Evolutionary conservation across 2,797 vertebrate genomes (phyloP), one percentile per base, ranked within the genome.

Genomic region (Microctenopoma lineatum): DNA sequence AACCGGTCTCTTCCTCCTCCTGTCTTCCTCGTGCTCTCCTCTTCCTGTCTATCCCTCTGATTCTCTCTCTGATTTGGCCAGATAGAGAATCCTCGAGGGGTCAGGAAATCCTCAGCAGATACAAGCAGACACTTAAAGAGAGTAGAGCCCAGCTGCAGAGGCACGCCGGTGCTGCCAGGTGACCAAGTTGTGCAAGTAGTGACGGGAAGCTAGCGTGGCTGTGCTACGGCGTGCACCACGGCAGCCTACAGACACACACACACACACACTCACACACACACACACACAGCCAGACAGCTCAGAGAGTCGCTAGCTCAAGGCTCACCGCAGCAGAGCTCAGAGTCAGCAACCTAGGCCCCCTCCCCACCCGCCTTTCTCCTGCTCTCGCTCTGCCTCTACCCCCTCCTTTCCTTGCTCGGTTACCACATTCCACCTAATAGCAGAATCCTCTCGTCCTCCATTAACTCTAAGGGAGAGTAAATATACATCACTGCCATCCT

Each of bases 371-470:
- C 52, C 73, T 62, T 73, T 46, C 51, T 73, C 77, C 29, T 59
- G 51, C 77, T 67, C 77, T 80, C 32, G 14, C 60, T 71, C 84
- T 76, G 63, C 75, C 68, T 73, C 66, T 65, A 18, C 74, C 77
- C 63, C 83, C 85, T 85, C 82, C 83, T 66, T 77, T 81, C 69
- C 73, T 74, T 60, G 39, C 62, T 58, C 68, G 59, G 71, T 89
- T 96, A 95, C 95, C 95, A 93, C 94, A 95, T 93, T 96, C 89
- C 90, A 91, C 90, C 94, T 94, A 95, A 93, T 93, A 96, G 93
- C 89, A 90, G 92, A 87, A 79, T 86, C 80, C 69, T 57, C 53
- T 79, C 58, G 39, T 55, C 68, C 56, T 54, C 18, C 45, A 27
- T 64, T 59, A 48, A 70, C 66, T 53, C n/a, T 45, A 45, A 45